Conservation (phyloP, 37 sponge, comb jelly and placozoan genomes). For the Halisarca cf. caerulea region DNA sequence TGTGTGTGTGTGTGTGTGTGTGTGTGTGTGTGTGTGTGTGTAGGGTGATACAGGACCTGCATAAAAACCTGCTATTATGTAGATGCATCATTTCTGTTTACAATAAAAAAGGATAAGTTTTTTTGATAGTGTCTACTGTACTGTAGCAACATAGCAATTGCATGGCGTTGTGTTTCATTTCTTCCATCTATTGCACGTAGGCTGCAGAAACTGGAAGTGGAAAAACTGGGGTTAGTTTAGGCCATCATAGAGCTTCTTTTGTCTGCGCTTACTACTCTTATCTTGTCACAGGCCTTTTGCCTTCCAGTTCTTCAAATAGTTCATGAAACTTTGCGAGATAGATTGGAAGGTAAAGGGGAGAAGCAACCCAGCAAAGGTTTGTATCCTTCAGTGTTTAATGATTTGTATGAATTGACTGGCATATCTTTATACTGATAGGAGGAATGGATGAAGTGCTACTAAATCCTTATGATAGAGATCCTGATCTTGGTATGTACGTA, state of each 20-base stretch:
- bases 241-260: not conserved
- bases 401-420: too few species aligned
- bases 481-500: constrained; percentile 55
- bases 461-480: constrained; percentile 74
- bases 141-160: too few species aligned
- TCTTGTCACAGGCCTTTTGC: constrained; percentile 79
- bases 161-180: not conserved
- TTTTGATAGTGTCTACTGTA: too few species aligned
- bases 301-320: constrained; percentile 94
- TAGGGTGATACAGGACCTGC: too few species aligned
- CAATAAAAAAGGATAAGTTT: too few species aligned
- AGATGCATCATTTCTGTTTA: too few species aligned
- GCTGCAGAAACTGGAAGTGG: constrained; percentile 98
- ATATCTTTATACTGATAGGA: not conserved
- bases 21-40: too few species aligned
- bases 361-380: too few species aligned
- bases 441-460: constrained; percentile 36
- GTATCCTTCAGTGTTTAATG: too few species aligned
- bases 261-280: not conserved
- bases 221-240: constrained; percentile 76
- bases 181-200: constrained; percentile 27
- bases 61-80: too few species aligned
- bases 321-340: constrained; percentile 73
- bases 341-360: constrained; percentile 41
- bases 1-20: too few species aligned